Percentiles rank a stretch among this genome's conserved stretches.
Evolutionary conservation across 2,113 vertebrate genomes (phyloP).

Genomic region (Vanacampus margaritifer): DNA sequence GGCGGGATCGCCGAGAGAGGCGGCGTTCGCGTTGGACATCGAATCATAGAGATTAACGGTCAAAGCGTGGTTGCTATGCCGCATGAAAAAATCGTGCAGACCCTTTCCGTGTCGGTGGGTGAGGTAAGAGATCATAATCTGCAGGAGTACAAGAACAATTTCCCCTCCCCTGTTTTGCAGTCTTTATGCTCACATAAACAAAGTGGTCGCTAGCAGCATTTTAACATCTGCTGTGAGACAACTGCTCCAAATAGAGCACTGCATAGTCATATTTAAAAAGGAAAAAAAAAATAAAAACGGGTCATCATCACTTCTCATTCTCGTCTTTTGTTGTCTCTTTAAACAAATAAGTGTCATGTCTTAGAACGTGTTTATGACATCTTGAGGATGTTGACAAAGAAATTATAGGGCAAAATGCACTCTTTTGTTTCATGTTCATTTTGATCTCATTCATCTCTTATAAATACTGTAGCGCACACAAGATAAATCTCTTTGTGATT

Average conservation of each 20-base stretch:
- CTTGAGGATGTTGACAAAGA: neutral
- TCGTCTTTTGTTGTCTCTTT: too few species aligned
- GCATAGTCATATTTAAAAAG: neutral
- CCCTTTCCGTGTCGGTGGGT: slow-evolving; percentile 92
- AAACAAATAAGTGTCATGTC: neutral
- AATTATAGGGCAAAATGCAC: neutral
- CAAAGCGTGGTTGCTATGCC: slow-evolving; percentile 97
- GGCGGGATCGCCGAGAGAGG: slow-evolving; percentile 96
- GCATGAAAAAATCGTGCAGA: slow-evolving; percentile 98
- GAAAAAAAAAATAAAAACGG: neutral
- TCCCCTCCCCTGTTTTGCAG: neutral
- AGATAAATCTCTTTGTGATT: neutral
- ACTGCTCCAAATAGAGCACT: neutral
- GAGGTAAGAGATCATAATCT: slow-evolving; percentile 78
- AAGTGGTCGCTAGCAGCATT: neutral
- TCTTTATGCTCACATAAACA: slow-evolving; percentile 1
- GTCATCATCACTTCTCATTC: neutral
- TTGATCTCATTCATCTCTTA: neutral
- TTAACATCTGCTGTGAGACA: neutral
- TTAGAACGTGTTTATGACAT: neutral
- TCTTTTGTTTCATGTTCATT: neutral
- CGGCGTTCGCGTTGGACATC: slow-evolving; percentile 92
- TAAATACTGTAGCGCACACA: neutral
- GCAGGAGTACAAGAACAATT: neutral
- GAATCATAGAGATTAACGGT: slow-evolving; percentile 97